Evolutionary conservation across 2,888 invertebrate species (phyloP), one percentile per base, ranked within the genome.

Genomic region (Melanostoma mellinum): DNA sequence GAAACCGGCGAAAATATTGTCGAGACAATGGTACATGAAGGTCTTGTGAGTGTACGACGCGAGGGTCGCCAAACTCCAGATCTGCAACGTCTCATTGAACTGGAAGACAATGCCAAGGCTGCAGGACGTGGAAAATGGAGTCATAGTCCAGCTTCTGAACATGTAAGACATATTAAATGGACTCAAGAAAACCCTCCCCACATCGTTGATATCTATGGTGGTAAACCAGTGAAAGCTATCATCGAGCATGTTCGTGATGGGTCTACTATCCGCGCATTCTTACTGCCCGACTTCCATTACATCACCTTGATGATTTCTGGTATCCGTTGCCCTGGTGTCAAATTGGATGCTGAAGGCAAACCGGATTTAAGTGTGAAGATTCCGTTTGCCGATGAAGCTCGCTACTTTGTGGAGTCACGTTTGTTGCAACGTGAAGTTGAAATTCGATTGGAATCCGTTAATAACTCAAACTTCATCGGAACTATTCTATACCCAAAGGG

Each of bases 171-270:
- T 86, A 95, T 99, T 86, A 97, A 95, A 89, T 98, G 98, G 97
- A 93, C 93, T 2, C 93, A 97, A 52, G 99, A 99, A 9, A 97
- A 97, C 89, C 94, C 95, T n/a, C 92, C 95, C 65, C 93, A 94
- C 63, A 94, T 95, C 92, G 96, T 99, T 3, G 98, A 98, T 88
- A 95, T 97, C 88, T 94, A 94, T 86, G 95, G 95, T 84, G 95
- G 95, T 44, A 96, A 97, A 89, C 97, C 97, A 0, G 93, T 99
- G 4, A 96, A 95, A 91, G 98, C 99, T 55, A 94, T 99, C 74
- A 96, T 99, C 87, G 99, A 99, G 90, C 98, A 98, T 92, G 99
- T 99, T 0, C 94, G 98, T 73, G 99, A 99, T 92, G 99, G 99
- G 0, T 98, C 98, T 40, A 99, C 99, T 0, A 95, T 99, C 9